These are phyloP conservation scores for Drosophila peninsularis DNA, from an alignment of 2,888 invertebrate species.

Conservation along the genomic window DNA sequence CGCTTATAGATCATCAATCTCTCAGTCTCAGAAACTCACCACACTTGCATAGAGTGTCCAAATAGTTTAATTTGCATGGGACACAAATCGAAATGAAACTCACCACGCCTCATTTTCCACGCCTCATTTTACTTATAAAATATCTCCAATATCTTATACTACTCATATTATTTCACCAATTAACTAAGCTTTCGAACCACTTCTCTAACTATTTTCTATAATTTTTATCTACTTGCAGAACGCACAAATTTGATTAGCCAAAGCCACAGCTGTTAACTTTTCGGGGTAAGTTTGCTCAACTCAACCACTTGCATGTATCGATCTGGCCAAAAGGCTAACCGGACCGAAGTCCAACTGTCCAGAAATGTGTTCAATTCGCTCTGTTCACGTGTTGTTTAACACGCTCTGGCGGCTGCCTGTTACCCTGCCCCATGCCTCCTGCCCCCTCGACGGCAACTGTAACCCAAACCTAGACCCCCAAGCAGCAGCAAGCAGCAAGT, in stretches of 20 bases:
- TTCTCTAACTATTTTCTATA: constrained; percentile 11
- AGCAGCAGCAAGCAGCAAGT: constrained; percentile 15
- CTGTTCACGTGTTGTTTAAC: constrained; percentile 61
- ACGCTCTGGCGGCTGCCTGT: constrained; percentile 55
- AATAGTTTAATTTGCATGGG: background rate
- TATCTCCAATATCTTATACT: no score
- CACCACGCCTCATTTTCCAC: background rate
- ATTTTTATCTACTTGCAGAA: constrained; percentile 37
- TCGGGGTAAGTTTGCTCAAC: constrained; percentile 39
- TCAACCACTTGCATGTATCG: constrained; percentile 28
- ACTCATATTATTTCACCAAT: no score
- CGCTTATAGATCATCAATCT: no score
- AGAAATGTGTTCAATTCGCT: constrained; percentile 20
- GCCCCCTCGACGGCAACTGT: background rate
- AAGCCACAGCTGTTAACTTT: constrained; percentile 37
- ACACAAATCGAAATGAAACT: background rate
- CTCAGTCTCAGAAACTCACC: constrained; percentile 11
- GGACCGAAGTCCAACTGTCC: background rate
- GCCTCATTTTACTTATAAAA: no score
- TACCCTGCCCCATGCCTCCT: background rate
- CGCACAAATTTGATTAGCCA: constrained; percentile 15
- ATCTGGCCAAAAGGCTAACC: constrained; percentile 16
- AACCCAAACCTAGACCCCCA: constrained; percentile 7
- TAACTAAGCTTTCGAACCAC: no score
- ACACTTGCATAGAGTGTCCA: background rate